Percentiles rank a stretch among this genome's conserved stretches.
phyloP scores from a whole-genome alignment of 1,140 invertebrate genomes.

The Muscidifurax raptorellus region DNA sequence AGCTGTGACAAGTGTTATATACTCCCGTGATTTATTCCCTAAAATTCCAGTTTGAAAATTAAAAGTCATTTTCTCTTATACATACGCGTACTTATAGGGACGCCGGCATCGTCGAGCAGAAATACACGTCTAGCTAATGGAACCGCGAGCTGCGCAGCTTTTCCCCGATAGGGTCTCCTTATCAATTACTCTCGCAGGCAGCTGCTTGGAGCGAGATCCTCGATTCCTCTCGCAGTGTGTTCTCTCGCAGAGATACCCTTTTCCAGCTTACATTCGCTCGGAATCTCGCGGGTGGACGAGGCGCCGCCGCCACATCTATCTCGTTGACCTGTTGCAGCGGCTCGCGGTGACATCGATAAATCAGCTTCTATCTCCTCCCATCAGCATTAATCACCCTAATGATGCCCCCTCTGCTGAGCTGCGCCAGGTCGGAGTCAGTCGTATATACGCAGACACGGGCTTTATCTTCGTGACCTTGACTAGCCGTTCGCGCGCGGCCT shows the following conservation, averaged over 20 bases:
- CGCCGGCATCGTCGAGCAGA: background rate
- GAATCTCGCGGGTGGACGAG: conserved; percentile 33
- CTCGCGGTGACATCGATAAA: conserved; percentile 73
- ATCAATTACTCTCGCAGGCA: conserved; percentile 2
- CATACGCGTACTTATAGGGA: background rate
- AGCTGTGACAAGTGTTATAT: conserved; percentile 34
- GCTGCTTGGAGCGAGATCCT: background rate
- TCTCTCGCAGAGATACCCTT: background rate
- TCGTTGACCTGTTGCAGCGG: conserved; percentile 65
- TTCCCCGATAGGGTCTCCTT: conserved; percentile 11
- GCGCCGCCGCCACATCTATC: conserved; percentile 65
- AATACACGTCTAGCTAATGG: conserved; percentile 5
- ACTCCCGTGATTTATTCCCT: conserved; percentile 36
- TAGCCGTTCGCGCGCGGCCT: conserved; percentile 55
- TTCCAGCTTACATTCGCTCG: background rate
- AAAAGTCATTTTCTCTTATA: background rate
- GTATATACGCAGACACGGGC: conserved; percentile 56
- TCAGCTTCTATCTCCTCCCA: conserved; percentile 70
- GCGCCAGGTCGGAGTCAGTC: conserved; percentile 63
- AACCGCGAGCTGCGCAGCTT: background rate
- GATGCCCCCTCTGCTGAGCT: conserved; percentile 61
- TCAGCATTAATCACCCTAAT: conserved; percentile 76
- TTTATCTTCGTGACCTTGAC: conserved; percentile 66
- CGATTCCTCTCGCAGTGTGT: background rate
- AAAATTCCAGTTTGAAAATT: conserved; percentile 29